These are phyloP conservation scores for Pheucticus melanocephalus DNA, from an alignment of 2,113 vertebrate genomes.

Conservation along the genomic window DNA sequence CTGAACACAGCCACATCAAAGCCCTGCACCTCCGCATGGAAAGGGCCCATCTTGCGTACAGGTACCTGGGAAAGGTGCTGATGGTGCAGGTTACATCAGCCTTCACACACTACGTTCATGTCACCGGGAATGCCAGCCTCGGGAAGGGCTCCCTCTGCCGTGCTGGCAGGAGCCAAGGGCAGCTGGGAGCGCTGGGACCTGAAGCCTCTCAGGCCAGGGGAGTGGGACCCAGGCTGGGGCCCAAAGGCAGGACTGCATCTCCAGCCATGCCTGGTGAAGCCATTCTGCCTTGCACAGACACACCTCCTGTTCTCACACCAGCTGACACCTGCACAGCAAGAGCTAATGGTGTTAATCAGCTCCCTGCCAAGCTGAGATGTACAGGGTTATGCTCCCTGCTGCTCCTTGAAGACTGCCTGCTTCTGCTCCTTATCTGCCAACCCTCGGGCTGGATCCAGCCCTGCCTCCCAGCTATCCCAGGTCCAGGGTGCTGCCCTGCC, in stretches of 20 bases:
- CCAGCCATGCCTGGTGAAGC: background rate
- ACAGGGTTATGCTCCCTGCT: background rate
- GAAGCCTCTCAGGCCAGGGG: background rate
- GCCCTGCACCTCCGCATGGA: background rate
- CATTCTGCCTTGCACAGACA: background rate
- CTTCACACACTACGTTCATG: background rate
- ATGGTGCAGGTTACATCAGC: constrained; percentile 36
- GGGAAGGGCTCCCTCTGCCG: background rate
- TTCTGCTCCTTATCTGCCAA: background rate
- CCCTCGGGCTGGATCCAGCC: background rate
- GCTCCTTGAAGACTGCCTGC: background rate
- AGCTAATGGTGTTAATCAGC: background rate
- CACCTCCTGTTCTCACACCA: constrained; percentile 3
- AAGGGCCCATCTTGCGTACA: background rate
- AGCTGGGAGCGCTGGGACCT: background rate
- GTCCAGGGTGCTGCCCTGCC: background rate
- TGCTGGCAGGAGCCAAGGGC: background rate
- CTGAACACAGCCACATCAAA: constrained; percentile 54
- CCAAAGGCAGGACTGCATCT: background rate
- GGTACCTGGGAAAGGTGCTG: constrained; percentile 32
- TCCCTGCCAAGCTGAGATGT: background rate
- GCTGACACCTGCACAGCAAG: background rate
- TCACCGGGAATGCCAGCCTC: background rate
- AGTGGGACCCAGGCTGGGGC: background rate
- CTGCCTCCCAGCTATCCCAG: background rate